phyloP scores from a whole-genome alignment of 2,888 invertebrate genomes.

The Tenthredo distinguenda region DNA sequence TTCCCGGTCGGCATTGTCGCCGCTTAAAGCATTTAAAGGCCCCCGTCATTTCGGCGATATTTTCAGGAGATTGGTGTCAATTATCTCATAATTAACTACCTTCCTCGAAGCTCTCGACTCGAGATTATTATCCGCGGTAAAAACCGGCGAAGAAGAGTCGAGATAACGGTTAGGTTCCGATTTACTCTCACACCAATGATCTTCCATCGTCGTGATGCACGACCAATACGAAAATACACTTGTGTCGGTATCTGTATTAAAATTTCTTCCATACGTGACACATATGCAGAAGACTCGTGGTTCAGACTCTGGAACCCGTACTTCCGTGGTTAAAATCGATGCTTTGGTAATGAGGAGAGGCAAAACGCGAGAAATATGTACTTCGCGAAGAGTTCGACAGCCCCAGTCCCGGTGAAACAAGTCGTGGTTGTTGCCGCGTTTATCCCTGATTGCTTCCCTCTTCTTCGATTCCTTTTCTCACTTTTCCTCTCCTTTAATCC shows the following conservation, averaged over 20 bases:
- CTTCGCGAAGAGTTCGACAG: neutral
- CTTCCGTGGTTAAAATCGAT: slow-evolving; percentile 24
- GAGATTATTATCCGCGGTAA: slow-evolving; percentile 16
- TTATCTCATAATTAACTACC: slow-evolving; percentile 37
- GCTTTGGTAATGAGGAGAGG: slow-evolving; percentile 27
- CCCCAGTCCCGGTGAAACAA: neutral
- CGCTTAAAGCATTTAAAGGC: slow-evolving; percentile 19
- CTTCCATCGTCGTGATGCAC: neutral
- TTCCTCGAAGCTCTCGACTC: neutral
- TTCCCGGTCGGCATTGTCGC: slow-evolving; percentile 39
- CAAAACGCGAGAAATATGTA: slow-evolving; percentile 11
- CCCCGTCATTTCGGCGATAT: slow-evolving; percentile 30
- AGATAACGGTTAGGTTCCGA: neutral
- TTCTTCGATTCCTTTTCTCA: slow-evolving; percentile 6
- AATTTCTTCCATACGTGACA: neutral
- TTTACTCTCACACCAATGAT: neutral
- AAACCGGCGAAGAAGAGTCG: neutral
- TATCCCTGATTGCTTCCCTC: slow-evolving; percentile 46
- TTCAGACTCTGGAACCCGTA: neutral
- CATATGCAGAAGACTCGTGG: neutral
- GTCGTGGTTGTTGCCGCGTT: slow-evolving; percentile 35
- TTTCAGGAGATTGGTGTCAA: slow-evolving; percentile 39
- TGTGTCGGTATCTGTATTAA: neutral
- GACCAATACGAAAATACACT: too few species aligned
- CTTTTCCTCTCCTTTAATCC: slow-evolving; percentile 36